Conservation (phyloP, 2,888 invertebrate species). For the Meghimatium bilineatum region DNA sequence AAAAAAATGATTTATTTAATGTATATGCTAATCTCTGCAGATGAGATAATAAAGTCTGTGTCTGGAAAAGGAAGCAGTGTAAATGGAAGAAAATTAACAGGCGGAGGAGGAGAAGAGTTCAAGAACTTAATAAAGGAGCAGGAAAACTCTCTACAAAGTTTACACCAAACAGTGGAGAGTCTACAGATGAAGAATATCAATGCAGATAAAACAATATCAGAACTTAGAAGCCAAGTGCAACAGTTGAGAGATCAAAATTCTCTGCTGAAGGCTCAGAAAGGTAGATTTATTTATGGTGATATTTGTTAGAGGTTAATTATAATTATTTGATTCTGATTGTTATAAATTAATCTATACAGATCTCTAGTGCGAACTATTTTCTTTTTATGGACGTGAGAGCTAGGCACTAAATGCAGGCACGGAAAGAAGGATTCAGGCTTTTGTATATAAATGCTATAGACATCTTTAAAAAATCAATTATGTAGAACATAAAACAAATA, state of each 20-base stretch:
- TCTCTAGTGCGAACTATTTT: too few species aligned
- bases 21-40: too few species aligned
- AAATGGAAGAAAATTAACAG: slow-evolving; percentile 27
- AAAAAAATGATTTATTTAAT: too few species aligned
- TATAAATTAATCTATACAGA: too few species aligned
- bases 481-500: too few species aligned
- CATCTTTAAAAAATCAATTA: too few species aligned
- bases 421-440: too few species aligned
- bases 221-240: slow-evolving; percentile 84
- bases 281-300: slow-evolving; percentile 49
- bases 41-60: slow-evolving; percentile 76
- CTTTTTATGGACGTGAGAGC: too few species aligned
- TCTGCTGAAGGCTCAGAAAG: slow-evolving; percentile 81
- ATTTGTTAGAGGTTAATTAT: background rate
- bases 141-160: slow-evolving; percentile 74
- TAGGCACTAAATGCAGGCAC: too few species aligned
- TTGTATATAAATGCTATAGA: too few species aligned
- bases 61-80: slow-evolving; percentile 65
- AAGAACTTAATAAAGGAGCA: slow-evolving; percentile 54
- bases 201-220: slow-evolving; percentile 80
- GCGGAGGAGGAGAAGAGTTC: slow-evolving; percentile 32
- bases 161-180: slow-evolving; percentile 66
- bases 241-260: slow-evolving; percentile 92
- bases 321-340: background rate
- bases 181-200: slow-evolving; percentile 63